These are phyloP conservation scores for Xiphias gladius DNA, from an alignment of 2,113 vertebrate genomes.

Conservation along the genomic window DNA sequence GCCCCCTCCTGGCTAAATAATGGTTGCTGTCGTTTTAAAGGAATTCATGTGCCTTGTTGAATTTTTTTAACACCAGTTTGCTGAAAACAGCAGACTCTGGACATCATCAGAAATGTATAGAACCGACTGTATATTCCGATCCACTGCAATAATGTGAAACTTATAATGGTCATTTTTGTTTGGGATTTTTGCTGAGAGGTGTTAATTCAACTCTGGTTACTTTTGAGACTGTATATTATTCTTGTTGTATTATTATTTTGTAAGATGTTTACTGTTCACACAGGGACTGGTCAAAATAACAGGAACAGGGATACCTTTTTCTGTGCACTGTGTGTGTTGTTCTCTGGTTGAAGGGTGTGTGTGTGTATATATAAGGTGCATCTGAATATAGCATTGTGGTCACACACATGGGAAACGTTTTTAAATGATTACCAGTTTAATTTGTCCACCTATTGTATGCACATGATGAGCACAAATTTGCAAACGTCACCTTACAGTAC, in stretches of 20 bases:
- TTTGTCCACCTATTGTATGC: background rate
- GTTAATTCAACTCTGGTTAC: background rate
- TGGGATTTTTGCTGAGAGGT: background rate
- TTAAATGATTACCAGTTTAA: background rate
- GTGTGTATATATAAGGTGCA: background rate
- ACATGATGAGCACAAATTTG: background rate
- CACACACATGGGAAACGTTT: background rate
- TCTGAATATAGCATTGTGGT: background rate
- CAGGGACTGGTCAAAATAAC: background rate
- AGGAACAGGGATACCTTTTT: background rate
- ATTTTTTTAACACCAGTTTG: no score
- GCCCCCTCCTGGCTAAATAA: constrained; percentile 38
- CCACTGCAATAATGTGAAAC: background rate
- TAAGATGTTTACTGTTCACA: background rate
- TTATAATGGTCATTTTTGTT: background rate
- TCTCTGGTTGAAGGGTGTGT: background rate
- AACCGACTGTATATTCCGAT: background rate
- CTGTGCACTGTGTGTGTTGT: background rate
- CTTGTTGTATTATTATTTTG: background rate
- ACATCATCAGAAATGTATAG: background rate
- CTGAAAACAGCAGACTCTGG: background rate
- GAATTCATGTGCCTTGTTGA: no score
- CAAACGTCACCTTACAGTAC: background rate
- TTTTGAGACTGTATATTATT: background rate
- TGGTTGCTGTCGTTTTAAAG: no score